Base-by-base conservation (phyloP, 2,113 vertebrate species). In the Cynopterus brachyotis region DNA sequence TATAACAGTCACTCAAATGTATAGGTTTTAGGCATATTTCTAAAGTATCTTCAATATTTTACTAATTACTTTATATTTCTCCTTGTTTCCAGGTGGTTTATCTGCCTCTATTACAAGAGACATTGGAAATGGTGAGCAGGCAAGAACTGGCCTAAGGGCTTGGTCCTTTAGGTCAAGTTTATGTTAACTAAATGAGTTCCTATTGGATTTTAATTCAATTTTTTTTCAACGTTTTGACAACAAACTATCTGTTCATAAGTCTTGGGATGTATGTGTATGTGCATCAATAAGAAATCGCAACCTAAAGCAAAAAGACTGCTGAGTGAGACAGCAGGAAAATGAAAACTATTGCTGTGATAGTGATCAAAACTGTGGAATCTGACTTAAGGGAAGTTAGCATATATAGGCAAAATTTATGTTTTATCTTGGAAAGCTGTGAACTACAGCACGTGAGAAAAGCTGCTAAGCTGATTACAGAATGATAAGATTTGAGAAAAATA, bases 401-500 rank as follows among this genome's bases (percentile, higher is more conserved):
- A n/a, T n/a, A n/a, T n/a, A n/a, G n/a, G 15, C 11, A 9, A 76
- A 62, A 72, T 2, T 12, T 24, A 0, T 3, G 24, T 50, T 67
- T 94, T 76, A 59, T 35, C 30, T 62, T 40, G 81, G 47, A 92
- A 57, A 45, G 30, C 55, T 24, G 22, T 26, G 45, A 62, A 24
- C 55, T 64, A 30, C 86, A 37, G 5, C 72, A 59, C 2, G 42
- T 0, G 50, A 78, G 40, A 97, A 69, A 97, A 59, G 50, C 81
- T 69, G 32, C 73, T 35, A 57, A 87, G 30, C 83, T 67, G 93
- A 67, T 47, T 47, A 3, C 12, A 45, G 28, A 30, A 83, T 50
- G 83, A 96, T 98, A 96, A 90, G 95, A 72, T 82, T 90, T 95
- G 73, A 47, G 86, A 95, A 89, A 79, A 98, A 93, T 45, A 93